Evolutionary conservation across 1,140 invertebrate genomes (phyloP), one percentile per base, ranked within the genome.

Genomic region (Potamilus streckersoni): DNA sequence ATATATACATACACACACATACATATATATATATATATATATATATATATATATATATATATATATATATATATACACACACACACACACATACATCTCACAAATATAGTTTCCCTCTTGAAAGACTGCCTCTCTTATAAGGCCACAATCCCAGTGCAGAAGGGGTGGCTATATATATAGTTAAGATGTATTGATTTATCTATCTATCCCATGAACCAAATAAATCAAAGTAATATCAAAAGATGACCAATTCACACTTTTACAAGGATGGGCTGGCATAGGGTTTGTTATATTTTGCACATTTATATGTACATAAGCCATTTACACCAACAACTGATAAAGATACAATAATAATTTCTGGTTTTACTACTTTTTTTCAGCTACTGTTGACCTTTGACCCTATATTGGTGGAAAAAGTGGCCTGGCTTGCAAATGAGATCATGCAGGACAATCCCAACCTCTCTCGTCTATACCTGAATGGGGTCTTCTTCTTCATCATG

Each of bases 401-500:
- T 0, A 93, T 96, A 31, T 91, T 99, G 56, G 96, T 99, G 2
- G 98, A 99, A 90, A 94, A 95, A 90, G 94, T 94, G 72, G 96
- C 98, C 12, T 94, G 94, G 31, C 93, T 96, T 11, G 89, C 97
- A 19, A 95, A 94, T 86, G 93, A 96, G 87, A 93, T 98, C 63
- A 96, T 99, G 94, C 93, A 95, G 86, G 98, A 99, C 89, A 99
- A 99, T 92, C 96, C 97, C 1, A 94, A 95, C 83, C 93, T 99
- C 82, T 95, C 97, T 0, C 96, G 97, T 85, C 92, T 99, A 19
- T 99, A 99, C 89, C 92, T 97, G 67, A 97, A 96, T 0, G 98
- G 98, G 13, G 94, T 98, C 15, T 99, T 99, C 90, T 99, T 96
- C 91, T 99, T 99, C 88, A 98, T 99, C 91, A 93, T 99, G 62